A percentile compares a stretch with the other conserved stretches of the same genome.
phyloP scores from a whole-genome alignment of 1,140 invertebrate species.

The Drosophila pseudoananassae region DNA sequence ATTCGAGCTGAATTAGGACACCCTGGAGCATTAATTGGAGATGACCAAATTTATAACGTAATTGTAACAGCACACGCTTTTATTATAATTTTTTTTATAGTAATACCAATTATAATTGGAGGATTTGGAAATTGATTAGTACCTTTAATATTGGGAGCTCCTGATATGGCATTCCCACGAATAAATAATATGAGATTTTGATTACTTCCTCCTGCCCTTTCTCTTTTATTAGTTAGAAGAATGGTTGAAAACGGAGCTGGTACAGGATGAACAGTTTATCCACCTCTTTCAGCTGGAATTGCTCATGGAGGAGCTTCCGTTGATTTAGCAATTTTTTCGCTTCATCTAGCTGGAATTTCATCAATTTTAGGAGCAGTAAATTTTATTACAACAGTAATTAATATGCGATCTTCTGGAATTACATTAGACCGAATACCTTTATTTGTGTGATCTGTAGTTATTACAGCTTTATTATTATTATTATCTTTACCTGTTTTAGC shows the following conservation, averaged over 20 bases:
- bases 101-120: conserved; percentile 91
- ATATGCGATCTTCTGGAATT: conserved; percentile 85
- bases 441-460: conserved; percentile 88
- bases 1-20: conserved; percentile 89
- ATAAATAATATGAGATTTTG: conserved; percentile 3
- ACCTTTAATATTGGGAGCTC: conserved; percentile 88
- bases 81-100: conserved; percentile 91
- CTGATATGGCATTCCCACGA: conserved; percentile 85
- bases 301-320: conserved; percentile 87
- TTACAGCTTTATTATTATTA: conserved; percentile 88
- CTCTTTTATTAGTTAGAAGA: conserved; percentile 86
- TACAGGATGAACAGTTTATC: conserved; percentile 89
- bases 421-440: conserved; percentile 85
- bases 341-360: conserved; percentile 84
- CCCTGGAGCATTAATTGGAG: conserved; percentile 86
- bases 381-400: conserved; percentile 86
- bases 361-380: conserved; percentile 88
- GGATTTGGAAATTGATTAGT: conserved; percentile 92
- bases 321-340: conserved; percentile 88
- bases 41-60: conserved; percentile 90
- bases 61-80: conserved; percentile 90
- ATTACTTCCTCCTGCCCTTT: conserved; percentile 85
- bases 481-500: conserved; percentile 89
- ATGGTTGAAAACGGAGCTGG: conserved; percentile 87
- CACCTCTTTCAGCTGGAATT: conserved; percentile 86